phyloP scores from a whole-genome alignment of 2,797 vertebrate genomes.

The Semotilus atromaculatus region DNA sequence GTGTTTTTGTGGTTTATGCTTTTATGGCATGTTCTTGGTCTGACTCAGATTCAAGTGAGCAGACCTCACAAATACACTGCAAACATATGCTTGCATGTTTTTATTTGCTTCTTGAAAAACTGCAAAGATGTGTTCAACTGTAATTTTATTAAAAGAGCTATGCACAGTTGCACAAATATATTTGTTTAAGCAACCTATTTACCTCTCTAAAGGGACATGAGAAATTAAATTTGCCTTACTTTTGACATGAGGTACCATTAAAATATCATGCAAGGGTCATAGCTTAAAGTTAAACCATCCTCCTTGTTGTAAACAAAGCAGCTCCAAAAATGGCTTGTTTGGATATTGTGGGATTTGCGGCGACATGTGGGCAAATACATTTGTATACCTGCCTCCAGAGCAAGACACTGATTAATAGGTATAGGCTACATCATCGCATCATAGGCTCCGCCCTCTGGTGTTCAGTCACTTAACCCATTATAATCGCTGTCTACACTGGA shows the following conservation, averaged over 20 bases:
- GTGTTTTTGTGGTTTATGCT: constrained; percentile 27
- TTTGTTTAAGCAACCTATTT: not conserved
- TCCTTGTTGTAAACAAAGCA: not conserved
- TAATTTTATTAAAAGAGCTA: not conserved
- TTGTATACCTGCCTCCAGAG: not conserved
- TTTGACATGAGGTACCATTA: not conserved
- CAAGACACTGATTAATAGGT: not conserved
- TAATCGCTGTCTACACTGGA: not conserved
- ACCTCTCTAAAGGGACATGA: not conserved
- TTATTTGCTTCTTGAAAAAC: not conserved
- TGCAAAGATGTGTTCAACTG: not conserved
- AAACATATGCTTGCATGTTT: not conserved
- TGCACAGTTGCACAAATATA: not conserved
- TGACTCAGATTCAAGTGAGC: not conserved
- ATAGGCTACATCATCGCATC: not conserved
- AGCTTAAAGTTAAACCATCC: not conserved
- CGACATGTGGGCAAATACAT: not conserved
- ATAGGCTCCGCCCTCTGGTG: too few species aligned
- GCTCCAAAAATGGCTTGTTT: not conserved
- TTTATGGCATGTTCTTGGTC: not conserved
- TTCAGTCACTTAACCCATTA: not conserved
- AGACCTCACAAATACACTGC: not conserved
- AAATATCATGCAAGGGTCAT: not conserved
- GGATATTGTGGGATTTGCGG: not conserved
- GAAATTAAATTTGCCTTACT: not conserved